Evolutionary conservation across 2,797 vertebrate genomes (phyloP), one percentile per base, ranked within the genome.

Genomic region (Ctenosaura bakeri): DNA sequence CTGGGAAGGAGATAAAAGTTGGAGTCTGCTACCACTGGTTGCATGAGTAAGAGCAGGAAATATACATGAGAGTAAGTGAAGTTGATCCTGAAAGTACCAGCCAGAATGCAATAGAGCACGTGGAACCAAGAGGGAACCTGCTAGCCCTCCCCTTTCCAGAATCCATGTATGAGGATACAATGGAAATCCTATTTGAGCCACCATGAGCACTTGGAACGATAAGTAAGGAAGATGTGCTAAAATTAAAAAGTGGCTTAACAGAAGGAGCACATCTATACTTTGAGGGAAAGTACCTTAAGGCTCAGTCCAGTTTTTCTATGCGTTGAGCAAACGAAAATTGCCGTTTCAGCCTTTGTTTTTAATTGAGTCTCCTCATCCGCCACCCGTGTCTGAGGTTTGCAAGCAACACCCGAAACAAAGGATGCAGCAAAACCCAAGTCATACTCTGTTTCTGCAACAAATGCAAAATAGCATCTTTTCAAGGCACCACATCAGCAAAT

Each of bases 221-320:
- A 26, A 3, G 7, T 8, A 32, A 20, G 6, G 29, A 64, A 59
- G 46, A 24, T 29, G 50, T 35, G 16, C 14, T 69, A 83, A 74
- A 62, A 83, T 26, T 52, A 69, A 77, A 29, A 14, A n/a, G n/a
- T 35, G 35, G 26, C 26, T 7, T 38, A 83, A 32, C 4, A 66
- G 62, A 50, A 66, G 13, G 14, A 87, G 66, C n/a, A 76, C n/a
- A 87, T 32, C 9, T 46, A 26, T 6, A 38, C 35, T 56, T 84
- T 56, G 52, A 73, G 26, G 5, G 20, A 26, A 54, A 69, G 64
- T 84, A 90, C 90, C 90, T 90, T 90, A 69, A 90, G 86, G 71
- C 50, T 90, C 42, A 90, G 90, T 3, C 80, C 86, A 71, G 86
- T 78, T 88, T 16, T 79, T 83, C 12, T 56, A 46, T 84, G 59